Percentiles rank a stretch among this genome's conserved stretches.
Conservation (phyloP, 2,888 invertebrate species). For the Oligia latruncula region DNA sequence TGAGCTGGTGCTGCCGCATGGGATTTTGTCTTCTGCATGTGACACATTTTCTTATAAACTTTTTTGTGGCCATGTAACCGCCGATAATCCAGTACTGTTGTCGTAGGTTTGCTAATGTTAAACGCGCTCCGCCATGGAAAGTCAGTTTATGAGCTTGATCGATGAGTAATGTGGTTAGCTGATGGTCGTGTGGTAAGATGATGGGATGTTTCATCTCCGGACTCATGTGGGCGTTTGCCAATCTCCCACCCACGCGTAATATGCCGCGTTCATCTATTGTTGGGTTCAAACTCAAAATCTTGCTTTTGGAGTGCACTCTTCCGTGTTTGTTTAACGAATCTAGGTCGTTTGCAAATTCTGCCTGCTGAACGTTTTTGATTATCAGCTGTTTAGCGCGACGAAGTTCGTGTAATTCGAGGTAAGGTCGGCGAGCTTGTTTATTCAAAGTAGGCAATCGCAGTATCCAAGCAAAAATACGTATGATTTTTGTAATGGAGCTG, state of each 20-base stretch:
- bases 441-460: too few species aligned
- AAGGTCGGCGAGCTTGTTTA: too few species aligned
- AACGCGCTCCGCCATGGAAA: neutral
- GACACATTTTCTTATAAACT: too few species aligned
- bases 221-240: neutral
- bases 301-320: neutral
- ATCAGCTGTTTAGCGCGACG: too few species aligned
- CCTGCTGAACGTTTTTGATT: too few species aligned
- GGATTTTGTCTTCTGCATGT: too few species aligned
- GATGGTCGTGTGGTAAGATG: neutral
- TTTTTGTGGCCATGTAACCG: neutral
- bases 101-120: neutral
- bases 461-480: too few species aligned
- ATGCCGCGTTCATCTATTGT: neutral
- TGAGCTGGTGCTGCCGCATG: too few species aligned
- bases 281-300: neutral
- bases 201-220: neutral
- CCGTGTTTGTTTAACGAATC: too few species aligned
- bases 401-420: too few species aligned
- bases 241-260: neutral
- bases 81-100: neutral
- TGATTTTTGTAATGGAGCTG: too few species aligned
- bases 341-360: too few species aligned
- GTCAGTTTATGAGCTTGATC: neutral
- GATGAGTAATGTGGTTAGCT: neutral